Base-by-base conservation (phyloP, 2,888 invertebrate species). In the Platycheirus rosarum region DNA sequence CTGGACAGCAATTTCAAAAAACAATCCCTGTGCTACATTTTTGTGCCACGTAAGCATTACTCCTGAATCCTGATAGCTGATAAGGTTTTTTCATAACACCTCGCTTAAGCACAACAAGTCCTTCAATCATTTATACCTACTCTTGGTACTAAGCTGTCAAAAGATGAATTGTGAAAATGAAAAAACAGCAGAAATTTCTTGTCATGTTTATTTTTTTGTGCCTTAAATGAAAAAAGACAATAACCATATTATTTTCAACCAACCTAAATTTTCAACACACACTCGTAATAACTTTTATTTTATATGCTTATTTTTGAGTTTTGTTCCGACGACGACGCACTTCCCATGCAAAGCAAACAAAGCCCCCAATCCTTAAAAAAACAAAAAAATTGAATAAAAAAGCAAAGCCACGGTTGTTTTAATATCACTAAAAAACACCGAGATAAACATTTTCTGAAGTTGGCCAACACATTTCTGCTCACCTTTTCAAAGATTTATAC, bases 401-500 rank as follows among this genome's bases (percentile, higher is more conserved):
- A 55, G 42, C 40, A 63, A 46, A 65, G 37, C 70, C 35, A 48
- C 60, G 66, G 65, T 82, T 80, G 65, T 82, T 80, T 80, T 76
- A 82, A 82, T 77, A 82, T 71, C 62, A 77, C 71, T 68, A 63
- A 77, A 76, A 82, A 66, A 63, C 44, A 68, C 62, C 62, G 68
- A 77, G 76, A 82, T 77, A 82, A 77, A 68, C 82, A 77, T 68
- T 77, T 57, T 62, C 42, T 63, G 51, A 65, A 76, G 69, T 75
- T 76, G 70, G 80, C 70, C 77, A 71, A 82, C 80, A 76, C 76
- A 80, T 76, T 76, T 60, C 32, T 71, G 70, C 62, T 82, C 77
- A 82, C 82, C 82, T 82, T 77, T 82, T 82, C 55, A 76, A 82
- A 82, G 80, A 82, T 82, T 82, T 76, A 82, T 75, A 73, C 68